These are phyloP conservation scores for Pseudochirops corinnae DNA, from an alignment of 2,797 vertebrate species.

Conservation along the genomic window DNA sequence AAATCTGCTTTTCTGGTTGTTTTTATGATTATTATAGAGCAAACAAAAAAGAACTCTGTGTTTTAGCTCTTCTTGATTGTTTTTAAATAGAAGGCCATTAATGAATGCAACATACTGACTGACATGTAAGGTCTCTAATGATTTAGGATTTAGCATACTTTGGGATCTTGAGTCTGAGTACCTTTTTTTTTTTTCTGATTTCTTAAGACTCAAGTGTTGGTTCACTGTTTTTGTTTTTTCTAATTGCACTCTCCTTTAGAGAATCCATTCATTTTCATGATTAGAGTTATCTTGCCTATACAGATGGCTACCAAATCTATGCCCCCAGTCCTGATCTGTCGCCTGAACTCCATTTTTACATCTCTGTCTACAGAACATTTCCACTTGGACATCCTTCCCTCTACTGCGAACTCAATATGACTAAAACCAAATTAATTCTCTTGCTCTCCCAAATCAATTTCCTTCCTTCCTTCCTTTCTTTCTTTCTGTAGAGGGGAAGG, in stretches of 20 bases:
- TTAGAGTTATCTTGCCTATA: background rate
- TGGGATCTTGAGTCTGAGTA: background rate
- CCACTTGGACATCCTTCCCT: background rate
- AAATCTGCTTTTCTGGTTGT: background rate
- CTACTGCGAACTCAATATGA: background rate
- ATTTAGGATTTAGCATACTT: background rate
- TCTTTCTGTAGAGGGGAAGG: too few relatives aligned
- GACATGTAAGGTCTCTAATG: background rate
- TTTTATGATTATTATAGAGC: background rate
- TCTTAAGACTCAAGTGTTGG: background rate
- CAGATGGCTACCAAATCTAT: background rate
- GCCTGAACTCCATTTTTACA: background rate
- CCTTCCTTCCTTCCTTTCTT: background rate
- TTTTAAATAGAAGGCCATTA: background rate
- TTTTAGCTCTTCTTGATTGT: background rate
- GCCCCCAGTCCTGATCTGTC: background rate
- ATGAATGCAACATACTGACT: background rate
- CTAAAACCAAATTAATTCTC: background rate
- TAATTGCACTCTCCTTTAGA: background rate
- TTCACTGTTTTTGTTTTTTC: background rate
- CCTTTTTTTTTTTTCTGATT: background rate
- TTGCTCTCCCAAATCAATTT: background rate
- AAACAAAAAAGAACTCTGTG: background rate
- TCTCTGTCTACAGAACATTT: background rate
- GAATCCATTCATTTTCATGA: background rate